Percentiles rank a stretch among this genome's conserved stretches.
Conservation (phyloP, 2,113 vertebrate species). For the Catharus fuscescens region DNA sequence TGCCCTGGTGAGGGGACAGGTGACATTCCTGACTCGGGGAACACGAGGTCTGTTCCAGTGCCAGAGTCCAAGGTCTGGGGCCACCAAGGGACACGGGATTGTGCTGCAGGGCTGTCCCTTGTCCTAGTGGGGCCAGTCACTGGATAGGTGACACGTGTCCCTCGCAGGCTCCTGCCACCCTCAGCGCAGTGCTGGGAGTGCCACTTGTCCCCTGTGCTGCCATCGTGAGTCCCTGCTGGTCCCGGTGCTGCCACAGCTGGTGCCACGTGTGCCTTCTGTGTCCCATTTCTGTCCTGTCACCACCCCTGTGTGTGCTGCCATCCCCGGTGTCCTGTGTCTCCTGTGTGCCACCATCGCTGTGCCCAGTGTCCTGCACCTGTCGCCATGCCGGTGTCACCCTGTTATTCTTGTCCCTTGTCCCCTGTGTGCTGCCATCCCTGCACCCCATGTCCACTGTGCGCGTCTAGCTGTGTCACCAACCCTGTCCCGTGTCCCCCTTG, state of each 20-base stretch:
- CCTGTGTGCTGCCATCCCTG: neutral
- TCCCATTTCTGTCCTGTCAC: neutral
- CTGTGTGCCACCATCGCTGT: rapidly evolving
- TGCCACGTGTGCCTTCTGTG: neutral
- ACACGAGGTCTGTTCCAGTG: neutral
- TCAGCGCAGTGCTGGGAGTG: neutral
- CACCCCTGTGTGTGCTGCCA: too few species aligned
- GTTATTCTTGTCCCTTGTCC: too few species aligned
- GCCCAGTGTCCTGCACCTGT: rapidly evolving
- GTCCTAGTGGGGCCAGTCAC: too few species aligned
- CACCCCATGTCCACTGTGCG: neutral
- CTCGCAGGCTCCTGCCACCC: neutral
- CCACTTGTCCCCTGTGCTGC: neutral
- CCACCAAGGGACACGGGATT: neutral
- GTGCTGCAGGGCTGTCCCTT: neutral
- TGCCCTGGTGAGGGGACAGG: neutral
- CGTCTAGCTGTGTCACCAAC: neutral
- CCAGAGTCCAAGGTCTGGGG: neutral
- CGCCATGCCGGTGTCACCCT: neutral
- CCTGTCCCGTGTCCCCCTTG: neutral
- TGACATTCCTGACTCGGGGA: neutral
- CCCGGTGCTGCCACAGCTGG: neutral
- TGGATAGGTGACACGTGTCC: neutral
- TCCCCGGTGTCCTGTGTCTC: neutral
- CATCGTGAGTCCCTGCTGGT: neutral